A percentile compares a stretch with the other conserved stretches of the same genome.
phyloP scores from a whole-genome alignment of 2,797 vertebrate genomes.

The Varecia variegata region DNA sequence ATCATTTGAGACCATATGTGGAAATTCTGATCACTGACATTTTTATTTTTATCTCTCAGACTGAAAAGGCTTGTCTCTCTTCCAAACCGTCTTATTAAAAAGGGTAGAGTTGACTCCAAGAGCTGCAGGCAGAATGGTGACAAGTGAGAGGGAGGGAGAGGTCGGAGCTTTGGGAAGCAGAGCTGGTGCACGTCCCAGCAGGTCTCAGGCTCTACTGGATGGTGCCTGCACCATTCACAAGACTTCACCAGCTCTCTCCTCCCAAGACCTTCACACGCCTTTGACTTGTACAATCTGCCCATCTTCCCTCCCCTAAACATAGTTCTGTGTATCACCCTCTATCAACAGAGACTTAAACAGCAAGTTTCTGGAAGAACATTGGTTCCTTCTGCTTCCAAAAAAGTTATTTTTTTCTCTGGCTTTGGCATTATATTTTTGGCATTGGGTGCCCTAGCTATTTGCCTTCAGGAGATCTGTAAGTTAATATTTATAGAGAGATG shows the following conservation, averaged over 20 bases:
- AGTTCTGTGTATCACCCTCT: background rate
- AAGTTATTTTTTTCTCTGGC: background rate
- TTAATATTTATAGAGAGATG: conserved; percentile 64
- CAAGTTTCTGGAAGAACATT: conserved; percentile 41
- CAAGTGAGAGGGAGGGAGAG: conserved; percentile 36
- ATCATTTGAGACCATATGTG: conserved; percentile 76
- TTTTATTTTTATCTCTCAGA: conserved; percentile 79
- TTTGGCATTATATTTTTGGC: conserved; percentile 59
- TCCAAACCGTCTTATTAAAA: conserved; percentile 74
- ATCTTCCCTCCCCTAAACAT: background rate
- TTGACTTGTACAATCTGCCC: conserved; percentile 5
- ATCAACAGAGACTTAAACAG: conserved; percentile 42
- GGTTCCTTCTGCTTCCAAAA: conserved; percentile 50
- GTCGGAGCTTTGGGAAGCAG: background rate
- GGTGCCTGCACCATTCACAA: background rate
- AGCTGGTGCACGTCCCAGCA: conserved; percentile 37
- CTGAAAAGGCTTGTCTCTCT: conserved; percentile 65
- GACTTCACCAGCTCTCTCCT: background rate
- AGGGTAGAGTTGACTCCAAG: conserved; percentile 70
- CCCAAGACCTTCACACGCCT: conserved; percentile 31
- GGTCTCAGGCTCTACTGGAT: background rate
- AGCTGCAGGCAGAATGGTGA: conserved; percentile 58
- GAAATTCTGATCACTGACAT: conserved; percentile 76
- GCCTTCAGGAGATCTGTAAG: conserved; percentile 47
- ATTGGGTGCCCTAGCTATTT: conserved; percentile 25